phyloP scores from a whole-genome alignment of 2,888 invertebrate genomes.

The Phorcus lineatus region DNA sequence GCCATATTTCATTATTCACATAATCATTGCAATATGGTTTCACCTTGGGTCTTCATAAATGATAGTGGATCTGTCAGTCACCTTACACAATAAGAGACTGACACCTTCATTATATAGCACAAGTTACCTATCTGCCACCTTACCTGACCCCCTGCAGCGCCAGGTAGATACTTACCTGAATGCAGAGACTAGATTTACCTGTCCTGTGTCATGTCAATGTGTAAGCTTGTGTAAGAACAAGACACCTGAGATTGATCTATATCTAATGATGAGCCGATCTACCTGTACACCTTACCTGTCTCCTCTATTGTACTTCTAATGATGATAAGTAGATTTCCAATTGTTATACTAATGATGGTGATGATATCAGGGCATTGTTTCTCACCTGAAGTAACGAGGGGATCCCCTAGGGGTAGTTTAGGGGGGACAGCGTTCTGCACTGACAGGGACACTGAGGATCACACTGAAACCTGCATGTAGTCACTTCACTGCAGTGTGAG shows the following conservation, averaged over 20 bases:
- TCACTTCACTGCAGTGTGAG: too few relatives aligned
- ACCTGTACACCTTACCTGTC: background rate
- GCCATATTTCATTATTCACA: too few relatives aligned
- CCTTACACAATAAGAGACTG: background rate
- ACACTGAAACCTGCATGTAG: too few relatives aligned
- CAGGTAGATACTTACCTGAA: background rate
- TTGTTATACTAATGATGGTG: conserved; percentile 8
- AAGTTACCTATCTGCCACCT: background rate
- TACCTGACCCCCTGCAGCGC: background rate
- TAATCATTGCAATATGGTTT: too few relatives aligned
- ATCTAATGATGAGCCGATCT: background rate
- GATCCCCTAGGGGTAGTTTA: background rate
- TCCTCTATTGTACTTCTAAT: background rate
- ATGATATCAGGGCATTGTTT: conserved; percentile 15
- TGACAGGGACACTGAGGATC: too few relatives aligned
- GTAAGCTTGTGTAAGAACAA: conserved; percentile 13
- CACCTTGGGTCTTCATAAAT: too few relatives aligned
- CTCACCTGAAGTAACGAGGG: conserved; percentile 6
- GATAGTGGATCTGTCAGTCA: background rate
- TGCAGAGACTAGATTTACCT: background rate
- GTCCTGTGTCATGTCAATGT: conserved; percentile 2
- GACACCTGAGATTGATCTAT: background rate
- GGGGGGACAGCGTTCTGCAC: too few relatives aligned
- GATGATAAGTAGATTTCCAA: background rate
- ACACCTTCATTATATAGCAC: background rate